Conservation (phyloP, 2,113 vertebrate species). For the Noctilio leporinus region DNA sequence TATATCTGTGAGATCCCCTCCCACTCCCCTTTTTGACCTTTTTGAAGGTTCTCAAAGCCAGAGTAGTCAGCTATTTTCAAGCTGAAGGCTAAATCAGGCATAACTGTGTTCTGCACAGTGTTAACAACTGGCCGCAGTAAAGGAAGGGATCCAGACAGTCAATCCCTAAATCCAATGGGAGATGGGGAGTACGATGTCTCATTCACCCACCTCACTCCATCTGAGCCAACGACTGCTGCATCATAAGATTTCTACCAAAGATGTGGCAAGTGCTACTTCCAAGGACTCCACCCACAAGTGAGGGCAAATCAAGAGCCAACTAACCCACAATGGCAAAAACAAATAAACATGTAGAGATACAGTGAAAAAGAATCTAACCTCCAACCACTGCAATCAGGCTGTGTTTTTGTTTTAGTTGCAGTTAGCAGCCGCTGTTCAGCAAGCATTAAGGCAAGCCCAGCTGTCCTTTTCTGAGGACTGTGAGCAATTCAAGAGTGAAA, state of each 20-base stretch:
- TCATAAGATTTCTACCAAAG: constrained; percentile 33
- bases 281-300: constrained; percentile 25
- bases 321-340: constrained; percentile 60
- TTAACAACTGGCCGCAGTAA: background rate
- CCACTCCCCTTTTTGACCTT: too few species aligned
- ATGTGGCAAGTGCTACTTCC: background rate
- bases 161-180: background rate
- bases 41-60: background rate
- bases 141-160: background rate
- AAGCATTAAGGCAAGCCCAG: constrained; percentile 57
- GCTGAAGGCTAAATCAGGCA: background rate
- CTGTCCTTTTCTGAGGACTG: constrained; percentile 64
- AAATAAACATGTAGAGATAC: background rate
- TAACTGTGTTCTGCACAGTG: background rate
- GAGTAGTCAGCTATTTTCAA: background rate
- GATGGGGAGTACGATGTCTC: accelerated
- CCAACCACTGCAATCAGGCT: constrained; percentile 58
- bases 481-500: constrained; percentile 51
- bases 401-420: constrained; percentile 61
- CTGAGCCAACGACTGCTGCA: constrained; percentile 22
- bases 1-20: background rate
- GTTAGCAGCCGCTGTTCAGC: constrained; percentile 70
- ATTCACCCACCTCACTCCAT: background rate
- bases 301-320: constrained; percentile 63
- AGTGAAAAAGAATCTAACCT: constrained; percentile 60